Base-by-base conservation (phyloP, 2,797 vertebrate species). In the Sylvilagus floridanus region DNA sequence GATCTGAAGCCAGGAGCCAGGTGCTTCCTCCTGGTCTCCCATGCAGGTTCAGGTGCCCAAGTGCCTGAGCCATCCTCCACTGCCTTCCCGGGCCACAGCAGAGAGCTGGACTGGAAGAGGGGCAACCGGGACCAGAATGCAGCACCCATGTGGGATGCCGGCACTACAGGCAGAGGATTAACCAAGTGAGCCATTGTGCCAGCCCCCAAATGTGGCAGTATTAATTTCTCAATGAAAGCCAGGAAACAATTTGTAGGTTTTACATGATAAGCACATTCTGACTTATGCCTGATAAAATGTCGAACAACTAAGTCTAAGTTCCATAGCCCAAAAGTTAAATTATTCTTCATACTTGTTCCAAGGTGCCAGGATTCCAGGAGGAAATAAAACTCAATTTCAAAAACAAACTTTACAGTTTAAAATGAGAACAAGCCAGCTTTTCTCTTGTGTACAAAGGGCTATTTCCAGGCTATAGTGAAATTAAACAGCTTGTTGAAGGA, bases 381-480 rank as follows among this genome's bases (percentile, higher is more conserved):
- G 79, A 84, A 88, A 86, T 93, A 81, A 86, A 96, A 95, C 73
- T 82, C 83, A 88, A 83, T 94, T 96, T 96, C 50, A 93, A 78
- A 95, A 96, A 42, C 87, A 95, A 92, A 92, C 66, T 76, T 63
- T 92, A 35, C 17, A 65, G 62, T 90, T 89, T 90, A 76, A 95
- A 92, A 87, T 84, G 42, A 94, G 87, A 94, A 54, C n/a, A 76
- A 52, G 60, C 77, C 65, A 62, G 21, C 22, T 68, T 91, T 93
- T 28, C 84, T 35, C 69, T 65, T 35, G 62, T 30, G 54, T 52
- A 52, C 60, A 84, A 88, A 68, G 75, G 52, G 47, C 65, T 71
- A 60, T 84, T 73, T 73, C 47, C 90, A 42, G 75, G 35, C 68
- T 72, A 82, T 2, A n/a, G 42, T 37, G 66, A 65, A 91, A 91